Percentiles rank a stretch among this genome's conserved stretches.
Evolutionary conservation across 1,140 invertebrate species (phyloP).

Genomic region (Lucilia cuprina): DNA sequence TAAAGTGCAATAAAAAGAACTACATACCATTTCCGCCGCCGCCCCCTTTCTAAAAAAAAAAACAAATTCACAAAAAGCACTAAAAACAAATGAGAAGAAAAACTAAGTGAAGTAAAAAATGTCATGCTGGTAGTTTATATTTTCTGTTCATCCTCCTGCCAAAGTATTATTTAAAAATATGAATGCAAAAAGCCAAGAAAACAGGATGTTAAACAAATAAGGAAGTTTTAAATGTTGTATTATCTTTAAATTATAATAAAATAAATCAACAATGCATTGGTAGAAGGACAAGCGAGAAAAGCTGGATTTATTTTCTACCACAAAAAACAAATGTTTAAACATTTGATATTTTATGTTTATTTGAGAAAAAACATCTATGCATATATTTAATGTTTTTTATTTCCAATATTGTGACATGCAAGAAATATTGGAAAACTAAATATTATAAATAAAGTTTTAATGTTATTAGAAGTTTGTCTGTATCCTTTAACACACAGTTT

Average conservation of each 20-base stretch:
- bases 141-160: background rate
- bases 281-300: background rate
- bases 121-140: background rate
- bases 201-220: constrained; percentile 15
- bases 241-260: background rate
- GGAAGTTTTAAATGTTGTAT: constrained; percentile 9
- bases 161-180: background rate
- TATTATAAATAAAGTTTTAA: too few species aligned
- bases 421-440: too few species aligned
- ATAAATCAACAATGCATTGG: background rate
- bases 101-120: background rate
- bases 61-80: too few species aligned
- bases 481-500: too few species aligned
- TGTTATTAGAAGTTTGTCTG: too few species aligned
- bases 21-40: too few species aligned
- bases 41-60: too few species aligned
- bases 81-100: background rate
- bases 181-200: background rate
- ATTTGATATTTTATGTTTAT: too few species aligned
- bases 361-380: too few species aligned
- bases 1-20: background rate
- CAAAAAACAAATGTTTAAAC: too few species aligned
- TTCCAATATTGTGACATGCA: too few species aligned
- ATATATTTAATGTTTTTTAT: too few species aligned
- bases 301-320: background rate